Evolutionary conservation across 2,888 invertebrate genomes (phyloP).

Genomic region (Erebia epiphron): DNA sequence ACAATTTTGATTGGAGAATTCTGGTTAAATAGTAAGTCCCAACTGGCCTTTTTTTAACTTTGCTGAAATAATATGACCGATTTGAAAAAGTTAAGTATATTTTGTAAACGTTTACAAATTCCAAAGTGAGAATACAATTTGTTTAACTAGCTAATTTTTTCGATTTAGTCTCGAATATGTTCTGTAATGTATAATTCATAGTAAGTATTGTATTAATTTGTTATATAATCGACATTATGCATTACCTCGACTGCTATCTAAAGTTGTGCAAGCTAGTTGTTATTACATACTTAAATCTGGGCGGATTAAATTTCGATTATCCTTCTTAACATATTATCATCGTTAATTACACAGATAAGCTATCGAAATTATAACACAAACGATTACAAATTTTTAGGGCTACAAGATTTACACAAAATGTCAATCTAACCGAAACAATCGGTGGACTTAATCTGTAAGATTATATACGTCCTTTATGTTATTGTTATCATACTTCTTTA

Average conservation of each 20-base stretch:
- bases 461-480: not conserved
- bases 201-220: not conserved
- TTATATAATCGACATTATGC: not conserved
- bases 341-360: conserved; percentile 21
- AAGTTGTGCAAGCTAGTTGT: not conserved
- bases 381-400: conserved; percentile 14
- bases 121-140: too few relatives aligned
- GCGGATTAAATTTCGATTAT: conserved; percentile 18
- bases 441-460: not conserved
- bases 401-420: conserved; percentile 14
- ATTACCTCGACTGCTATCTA: not conserved
- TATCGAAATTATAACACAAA: conserved; percentile 46
- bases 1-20: conserved; percentile 5
- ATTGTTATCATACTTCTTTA: not conserved
- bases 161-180: too few relatives aligned
- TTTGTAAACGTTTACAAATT: not conserved
- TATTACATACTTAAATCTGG: not conserved
- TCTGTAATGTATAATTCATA: not conserved
- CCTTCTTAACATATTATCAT: conserved; percentile 16
- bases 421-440: conserved; percentile 17
- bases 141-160: too few relatives aligned
- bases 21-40: conserved; percentile 5
- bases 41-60: not conserved
- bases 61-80: not conserved
- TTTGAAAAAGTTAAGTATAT: not conserved